These are phyloP conservation scores for Drosophila erecta DNA, from an alignment of 1,140 invertebrate genomes.

Conservation along the genomic window DNA sequence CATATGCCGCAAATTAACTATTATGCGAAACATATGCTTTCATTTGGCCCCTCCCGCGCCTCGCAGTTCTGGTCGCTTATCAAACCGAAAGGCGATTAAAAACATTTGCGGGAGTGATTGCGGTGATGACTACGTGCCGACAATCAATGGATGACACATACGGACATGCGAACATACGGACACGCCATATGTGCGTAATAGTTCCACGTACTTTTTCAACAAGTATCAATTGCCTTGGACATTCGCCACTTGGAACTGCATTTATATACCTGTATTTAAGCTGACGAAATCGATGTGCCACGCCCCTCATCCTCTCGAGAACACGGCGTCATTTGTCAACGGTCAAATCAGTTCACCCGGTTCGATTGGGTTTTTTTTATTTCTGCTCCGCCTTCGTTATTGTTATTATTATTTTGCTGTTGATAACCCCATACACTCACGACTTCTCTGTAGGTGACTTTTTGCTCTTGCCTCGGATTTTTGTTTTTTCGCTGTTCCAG, in stretches of 20 bases:
- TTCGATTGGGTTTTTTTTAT: slow-evolving; percentile 17
- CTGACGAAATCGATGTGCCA: slow-evolving; percentile 12
- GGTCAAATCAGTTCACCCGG: slow-evolving; percentile 58
- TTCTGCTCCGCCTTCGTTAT: slow-evolving; percentile 43
- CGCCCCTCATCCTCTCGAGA: neutral
- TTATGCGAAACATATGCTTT: slow-evolving; percentile 53
- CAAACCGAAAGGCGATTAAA: slow-evolving; percentile 47
- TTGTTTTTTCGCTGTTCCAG: too few relatives aligned
- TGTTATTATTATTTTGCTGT: slow-evolving; percentile 57
- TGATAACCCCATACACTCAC: slow-evolving; percentile 63
- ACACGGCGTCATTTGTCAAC: slow-evolving; percentile 49
- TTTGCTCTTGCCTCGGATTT: slow-evolving; percentile 20
- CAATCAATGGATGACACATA: slow-evolving; percentile 54
- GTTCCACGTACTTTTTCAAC: slow-evolving; percentile 42
- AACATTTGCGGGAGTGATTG: slow-evolving; percentile 44
- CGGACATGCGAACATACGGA: slow-evolving; percentile 20
- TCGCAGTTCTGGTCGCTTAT: slow-evolving; percentile 20
- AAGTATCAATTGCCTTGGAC: slow-evolving; percentile 6
- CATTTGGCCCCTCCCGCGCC: slow-evolving; percentile 8
- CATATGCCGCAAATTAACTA: slow-evolving; percentile 63
- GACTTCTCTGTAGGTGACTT: slow-evolving; percentile 54
- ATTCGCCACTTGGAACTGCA: slow-evolving; percentile 8
- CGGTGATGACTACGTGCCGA: slow-evolving; percentile 46
- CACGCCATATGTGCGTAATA: slow-evolving; percentile 34
- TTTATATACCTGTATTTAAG: neutral